phyloP scores from a whole-genome alignment of 2,888 invertebrate genomes.

The Belgica antarctica region DNA sequence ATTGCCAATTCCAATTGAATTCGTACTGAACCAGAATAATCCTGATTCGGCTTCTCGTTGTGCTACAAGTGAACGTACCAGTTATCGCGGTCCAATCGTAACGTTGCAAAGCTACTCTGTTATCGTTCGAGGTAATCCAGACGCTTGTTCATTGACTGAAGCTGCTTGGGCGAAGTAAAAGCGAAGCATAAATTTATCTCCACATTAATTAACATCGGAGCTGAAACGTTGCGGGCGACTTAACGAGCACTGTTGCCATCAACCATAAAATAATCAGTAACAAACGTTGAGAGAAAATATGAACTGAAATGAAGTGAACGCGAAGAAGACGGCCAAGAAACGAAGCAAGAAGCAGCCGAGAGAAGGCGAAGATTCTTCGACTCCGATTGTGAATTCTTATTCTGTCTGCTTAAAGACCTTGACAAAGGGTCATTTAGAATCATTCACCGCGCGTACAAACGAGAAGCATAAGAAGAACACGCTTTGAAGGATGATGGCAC shows the following conservation, averaged over 20 bases:
- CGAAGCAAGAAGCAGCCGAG: neutral
- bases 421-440: constrained; percentile 44
- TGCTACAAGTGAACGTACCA: neutral
- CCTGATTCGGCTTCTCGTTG: neutral
- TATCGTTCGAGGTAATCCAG: constrained; percentile 39
- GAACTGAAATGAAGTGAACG: neutral
- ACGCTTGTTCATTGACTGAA: constrained; percentile 42
- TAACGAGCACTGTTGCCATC: constrained; percentile 25
- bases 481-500: constrained; percentile 22
- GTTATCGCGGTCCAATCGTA: constrained; percentile 6
- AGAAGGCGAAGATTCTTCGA: constrained; percentile 26
- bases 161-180: constrained; percentile 27
- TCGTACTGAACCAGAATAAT: neutral
- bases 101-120: neutral
- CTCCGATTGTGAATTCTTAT: constrained; percentile 26
- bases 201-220: constrained; percentile 40
- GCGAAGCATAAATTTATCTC: constrained; percentile 38
- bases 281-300: constrained; percentile 25
- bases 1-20: neutral
- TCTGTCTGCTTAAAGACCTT: constrained; percentile 42
- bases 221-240: constrained; percentile 10
- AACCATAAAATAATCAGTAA: constrained; percentile 14
- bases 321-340: constrained; percentile 13
- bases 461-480: constrained; percentile 19
- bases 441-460: constrained; percentile 36